Evolutionary conservation across 2,113 vertebrate genomes (phyloP).

Genomic region (Heterotilapia buettikoferi): DNA sequence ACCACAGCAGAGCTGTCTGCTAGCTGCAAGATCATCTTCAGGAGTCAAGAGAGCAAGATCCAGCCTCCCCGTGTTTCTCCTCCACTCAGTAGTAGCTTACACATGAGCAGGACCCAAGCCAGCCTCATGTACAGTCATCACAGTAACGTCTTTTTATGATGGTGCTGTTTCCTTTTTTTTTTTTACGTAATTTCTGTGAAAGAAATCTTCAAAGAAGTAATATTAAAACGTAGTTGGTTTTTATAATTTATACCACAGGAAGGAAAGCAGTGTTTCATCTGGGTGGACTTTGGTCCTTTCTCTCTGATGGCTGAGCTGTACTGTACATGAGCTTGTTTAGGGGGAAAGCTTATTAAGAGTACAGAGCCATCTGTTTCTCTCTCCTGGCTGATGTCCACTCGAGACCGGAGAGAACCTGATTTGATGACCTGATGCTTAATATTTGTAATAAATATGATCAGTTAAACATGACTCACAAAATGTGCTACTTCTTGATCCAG

Average conservation of each 20-base stretch:
- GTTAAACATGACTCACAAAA: neutral
- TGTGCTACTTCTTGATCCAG: neutral
- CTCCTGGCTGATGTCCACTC: neutral
- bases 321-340: neutral
- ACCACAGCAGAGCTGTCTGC: neutral
- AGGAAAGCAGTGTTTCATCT: neutral
- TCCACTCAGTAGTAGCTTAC: neutral
- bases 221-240: neutral
- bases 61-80: neutral
- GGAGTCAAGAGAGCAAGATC: neutral
- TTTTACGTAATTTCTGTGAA: neutral
- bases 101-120: neutral
- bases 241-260: neutral
- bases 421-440: neutral
- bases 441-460: constrained; percentile 14
- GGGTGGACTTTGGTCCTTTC: neutral
- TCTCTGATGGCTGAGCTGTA: neutral
- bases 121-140: neutral
- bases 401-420: neutral
- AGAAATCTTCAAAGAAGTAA: neutral
- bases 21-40: neutral
- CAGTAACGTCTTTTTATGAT: neutral
- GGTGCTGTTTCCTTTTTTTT: neutral
- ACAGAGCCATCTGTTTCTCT: neutral
- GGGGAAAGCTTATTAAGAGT: neutral